These are phyloP conservation scores for Oenanthe melanoleuca DNA, from an alignment of 2,113 vertebrate species.

Conservation along the genomic window DNA sequence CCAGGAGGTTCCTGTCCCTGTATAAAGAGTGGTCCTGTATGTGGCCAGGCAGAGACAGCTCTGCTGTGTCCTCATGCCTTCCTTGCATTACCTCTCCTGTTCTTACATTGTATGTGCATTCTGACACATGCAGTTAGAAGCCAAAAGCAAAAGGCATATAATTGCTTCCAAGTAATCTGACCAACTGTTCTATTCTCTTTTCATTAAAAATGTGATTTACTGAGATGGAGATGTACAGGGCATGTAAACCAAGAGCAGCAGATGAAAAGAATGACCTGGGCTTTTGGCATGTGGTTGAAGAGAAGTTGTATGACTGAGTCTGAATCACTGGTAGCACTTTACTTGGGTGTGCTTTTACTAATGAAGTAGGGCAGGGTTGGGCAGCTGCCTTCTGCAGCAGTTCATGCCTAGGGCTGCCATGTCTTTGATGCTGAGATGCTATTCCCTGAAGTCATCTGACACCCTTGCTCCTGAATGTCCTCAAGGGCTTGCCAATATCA, in stretches of 20 bases:
- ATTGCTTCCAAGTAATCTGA: neutral
- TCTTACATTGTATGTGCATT: neutral
- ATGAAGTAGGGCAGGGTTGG: neutral
- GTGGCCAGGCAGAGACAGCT: neutral
- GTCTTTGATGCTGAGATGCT: neutral
- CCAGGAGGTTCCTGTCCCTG: neutral
- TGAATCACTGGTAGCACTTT: neutral
- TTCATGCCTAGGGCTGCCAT: rapidly evolving
- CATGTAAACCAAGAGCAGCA: neutral
- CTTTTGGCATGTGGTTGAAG: neutral
- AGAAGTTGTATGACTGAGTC: neutral
- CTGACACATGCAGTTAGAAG: neutral
- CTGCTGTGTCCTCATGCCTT: neutral
- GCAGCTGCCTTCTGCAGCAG: neutral
- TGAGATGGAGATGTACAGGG: neutral
- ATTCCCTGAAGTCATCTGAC: neutral
- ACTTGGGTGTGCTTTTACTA: neutral
- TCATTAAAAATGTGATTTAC: neutral
- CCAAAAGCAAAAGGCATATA: neutral
- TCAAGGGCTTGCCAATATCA: neutral
- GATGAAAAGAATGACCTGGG: neutral
- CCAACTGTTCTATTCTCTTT: neutral
- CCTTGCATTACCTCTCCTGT: neutral
- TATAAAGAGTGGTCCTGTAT: neutral
- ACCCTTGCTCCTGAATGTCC: neutral